Base-by-base conservation (phyloP, 2,113 vertebrate genomes). In the Vimba vimba region DNA sequence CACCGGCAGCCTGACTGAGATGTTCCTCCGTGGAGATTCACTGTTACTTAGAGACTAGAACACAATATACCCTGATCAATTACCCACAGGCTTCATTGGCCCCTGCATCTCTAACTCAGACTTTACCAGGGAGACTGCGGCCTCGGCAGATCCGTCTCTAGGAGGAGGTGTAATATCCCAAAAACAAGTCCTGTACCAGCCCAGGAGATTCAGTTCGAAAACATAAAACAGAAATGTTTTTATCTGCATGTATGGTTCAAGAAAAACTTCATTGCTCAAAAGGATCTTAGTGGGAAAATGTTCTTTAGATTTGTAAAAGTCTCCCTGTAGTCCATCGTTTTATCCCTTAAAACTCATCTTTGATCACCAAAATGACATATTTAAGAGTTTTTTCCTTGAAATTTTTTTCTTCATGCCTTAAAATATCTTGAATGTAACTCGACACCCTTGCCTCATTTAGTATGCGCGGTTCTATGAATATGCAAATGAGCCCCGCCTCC, bases 1-100 rank as follows among this genome's bases (percentile, higher is more conserved):
- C 89, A 45, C 45, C 83, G 57, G 82, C 43, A 88, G 73, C 66
- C 30, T 36, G 81, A 75, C 71, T 86, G 88, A 89, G 85, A 87
- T 77, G 50, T 78, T 85, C 71, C 78, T 88, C 89, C 60, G 36
- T 78, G 84, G 92, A 86, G 92, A 86, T 73, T 43, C 71, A 66
- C 85, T 36, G 93, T 95, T 94, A 93, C 94, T 93, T 93, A 94
- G 94, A 94, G 93, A 95, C 93, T 47, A 92, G 90, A 94, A 93
- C 93, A 94, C 90, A 91, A 89, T 92, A 91, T 91, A 91, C 52
- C 6, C 81, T 92, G 91, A 90, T 87, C 85, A 23, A 90, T 92
- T 88, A 85, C 86, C 86, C 84, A 88, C 15, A 66, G 89, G 87
- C 84, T 78, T 57, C 39, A 30, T 33, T 75, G 50, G 76, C 82